Conservation (phyloP, 2,113 vertebrate species). For the Scophthalmus maximus region DNA sequence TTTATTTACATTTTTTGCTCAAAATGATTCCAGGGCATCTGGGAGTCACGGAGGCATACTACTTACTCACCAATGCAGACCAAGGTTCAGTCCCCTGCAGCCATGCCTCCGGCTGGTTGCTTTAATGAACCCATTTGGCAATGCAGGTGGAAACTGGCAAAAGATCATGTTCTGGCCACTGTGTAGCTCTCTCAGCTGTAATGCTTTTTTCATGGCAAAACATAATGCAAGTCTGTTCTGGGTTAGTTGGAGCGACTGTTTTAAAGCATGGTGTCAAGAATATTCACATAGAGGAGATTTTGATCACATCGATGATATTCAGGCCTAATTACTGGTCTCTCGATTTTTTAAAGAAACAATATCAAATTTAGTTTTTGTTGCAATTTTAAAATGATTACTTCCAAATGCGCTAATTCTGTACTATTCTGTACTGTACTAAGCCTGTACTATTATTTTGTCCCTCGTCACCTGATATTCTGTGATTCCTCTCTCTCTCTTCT, state of each 20-base stretch:
- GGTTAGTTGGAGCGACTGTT: background rate
- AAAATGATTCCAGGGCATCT: slow-evolving; percentile 15
- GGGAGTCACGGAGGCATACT: background rate
- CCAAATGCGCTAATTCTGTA: no score
- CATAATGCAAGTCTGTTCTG: background rate
- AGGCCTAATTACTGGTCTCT: background rate
- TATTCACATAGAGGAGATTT: background rate
- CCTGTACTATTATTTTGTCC: background rate
- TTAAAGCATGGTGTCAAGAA: background rate
- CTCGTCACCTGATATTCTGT: slow-evolving; percentile 21
- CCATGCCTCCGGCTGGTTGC: slow-evolving; percentile 42
- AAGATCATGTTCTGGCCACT: slow-evolving; percentile 23
- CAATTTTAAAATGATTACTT: background rate
- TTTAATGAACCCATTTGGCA: slow-evolving; percentile 45
- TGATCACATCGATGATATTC: background rate
- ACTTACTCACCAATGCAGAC: slow-evolving; percentile 1
- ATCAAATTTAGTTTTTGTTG: background rate
- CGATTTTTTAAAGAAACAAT: background rate
- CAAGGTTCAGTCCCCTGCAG: slow-evolving; percentile 36
- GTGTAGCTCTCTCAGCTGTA: slow-evolving; percentile 2
- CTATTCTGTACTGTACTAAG: no score
- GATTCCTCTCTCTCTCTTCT: slow-evolving; percentile 44
- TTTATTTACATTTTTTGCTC: background rate
- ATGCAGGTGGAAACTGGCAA: slow-evolving; percentile 25
- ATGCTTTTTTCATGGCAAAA: slow-evolving; percentile 18